Evolutionary conservation across 92 coral and sea anemone genomes (phyloP).

Genomic region (Heteractis magnifica): DNA sequence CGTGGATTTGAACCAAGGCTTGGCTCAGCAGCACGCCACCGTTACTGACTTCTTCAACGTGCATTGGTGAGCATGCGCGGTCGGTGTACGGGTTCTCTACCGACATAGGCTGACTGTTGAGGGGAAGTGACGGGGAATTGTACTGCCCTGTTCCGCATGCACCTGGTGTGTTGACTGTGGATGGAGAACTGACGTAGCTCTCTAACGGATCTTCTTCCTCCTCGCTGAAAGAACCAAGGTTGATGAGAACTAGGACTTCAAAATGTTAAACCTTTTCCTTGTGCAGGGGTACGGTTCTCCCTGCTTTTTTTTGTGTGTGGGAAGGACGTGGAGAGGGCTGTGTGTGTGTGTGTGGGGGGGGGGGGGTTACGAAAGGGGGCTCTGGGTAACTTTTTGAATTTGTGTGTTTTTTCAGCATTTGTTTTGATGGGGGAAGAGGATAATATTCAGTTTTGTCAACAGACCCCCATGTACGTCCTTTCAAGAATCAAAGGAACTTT

Average conservation of each 20-base stretch:
- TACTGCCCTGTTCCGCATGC: constrained; percentile 21
- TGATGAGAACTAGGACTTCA: background rate
- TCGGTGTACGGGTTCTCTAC: constrained; percentile 44
- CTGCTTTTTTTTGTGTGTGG: too few species aligned
- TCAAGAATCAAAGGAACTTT: too few species aligned
- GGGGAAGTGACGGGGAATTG: constrained; percentile 34
- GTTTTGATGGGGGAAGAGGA: too few species aligned
- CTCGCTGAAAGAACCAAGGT: constrained; percentile 14
- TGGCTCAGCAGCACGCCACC: constrained; percentile 36
- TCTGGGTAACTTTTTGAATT: too few species aligned
- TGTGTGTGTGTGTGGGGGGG: too few species aligned
- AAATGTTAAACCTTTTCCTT: background rate
- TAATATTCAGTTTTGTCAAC: too few species aligned
- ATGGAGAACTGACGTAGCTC: constrained; percentile 21
- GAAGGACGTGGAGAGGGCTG: too few species aligned
- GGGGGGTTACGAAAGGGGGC: too few species aligned
- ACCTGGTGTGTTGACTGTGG: background rate
- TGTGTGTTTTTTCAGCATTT: too few species aligned
- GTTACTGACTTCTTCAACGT: constrained; percentile 55
- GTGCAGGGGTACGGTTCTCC: background rate
- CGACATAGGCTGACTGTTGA: constrained; percentile 27
- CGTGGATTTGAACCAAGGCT: constrained; percentile 83
- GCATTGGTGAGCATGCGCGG: constrained; percentile 69
- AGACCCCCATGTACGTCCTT: too few species aligned
- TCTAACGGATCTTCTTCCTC: constrained; percentile 38